Base-by-base conservation (phyloP, 2,113 vertebrate genomes). In the Sigmodon hispidus region DNA sequence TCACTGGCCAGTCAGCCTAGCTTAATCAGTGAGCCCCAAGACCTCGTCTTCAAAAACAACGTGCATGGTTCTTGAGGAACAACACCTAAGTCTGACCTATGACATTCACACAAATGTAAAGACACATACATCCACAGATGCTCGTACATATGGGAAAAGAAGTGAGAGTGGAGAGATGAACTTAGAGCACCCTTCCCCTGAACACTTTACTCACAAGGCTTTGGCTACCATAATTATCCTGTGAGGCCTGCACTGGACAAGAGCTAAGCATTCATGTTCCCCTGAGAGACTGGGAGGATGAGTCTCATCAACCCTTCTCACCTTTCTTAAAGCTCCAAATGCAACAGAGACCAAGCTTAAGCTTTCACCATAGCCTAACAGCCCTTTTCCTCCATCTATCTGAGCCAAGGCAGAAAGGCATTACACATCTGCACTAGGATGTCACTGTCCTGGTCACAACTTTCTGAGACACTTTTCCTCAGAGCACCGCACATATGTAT, bases 381-480 rank as follows among this genome's bases (percentile, higher is more conserved):
- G 4, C 21, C 9, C 19, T 7, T 26, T 89, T 50, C 26, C 45
- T 91, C 63, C 17, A 3, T 59, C 40, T 61, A 15, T 45, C 36
- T 26, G 57, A 59, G 7, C 61, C 36, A 7, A 72, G 7, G 11
- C 73, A 52, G 45, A 81, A 81, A 85, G 52, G 59, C 31, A 79
- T 94, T 40, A 0, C 40, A 67, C 36, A 93, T 77, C 91, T 95
- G 97, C 95, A 93, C 43, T 2, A 9, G 43, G 79, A 95, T 92
- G 55, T 79, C 81, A 93, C 75, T 34, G 48, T 1, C 43, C 22
- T 75, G 52, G 26, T 76, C 22, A 61, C 50, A 95, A 26, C 79
- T 96, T 87, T 94, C 91, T 87, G 91, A 93, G 48, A 97, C 55
- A 83, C 96, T 91, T 92, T 90, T 15, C 70, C 72, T 87, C 72